Base-by-base conservation (phyloP, 2,797 vertebrate genomes). In the Perdix hodgsoniae region DNA sequence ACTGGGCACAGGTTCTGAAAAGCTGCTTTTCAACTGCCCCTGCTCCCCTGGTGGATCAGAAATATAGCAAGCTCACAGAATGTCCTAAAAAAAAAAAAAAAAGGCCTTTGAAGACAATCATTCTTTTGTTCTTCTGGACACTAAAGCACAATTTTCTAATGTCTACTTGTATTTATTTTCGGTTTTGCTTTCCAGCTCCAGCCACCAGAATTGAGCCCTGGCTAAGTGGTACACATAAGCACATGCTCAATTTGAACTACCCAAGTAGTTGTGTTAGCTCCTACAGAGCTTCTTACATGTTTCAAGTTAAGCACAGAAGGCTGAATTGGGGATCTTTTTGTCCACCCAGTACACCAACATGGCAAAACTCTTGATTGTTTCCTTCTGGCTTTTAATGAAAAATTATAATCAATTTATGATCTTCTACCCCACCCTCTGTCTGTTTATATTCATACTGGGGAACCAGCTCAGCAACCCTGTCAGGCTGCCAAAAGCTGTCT, bases 31-130 rank as follows among this genome's bases (percentile, higher is more conserved):
- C 96, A 96, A 96, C 86, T 83, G 77, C 82, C 54, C 64, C 88
- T 77, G 71, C 52, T 95, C 71, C 77, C 80, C 44, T 0, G 10
- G 64, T 91, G 96, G 91, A 83, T 97, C 93, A 95, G 97, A 97
- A 98, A 97, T 93, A 95, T 97, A 96, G 89, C 97, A 97, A 96
- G 91, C 94, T 95, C 84, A 76, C 90, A 93, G 81, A 91, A 92
- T 88, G 60, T 86, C 92, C 96, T 26, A 5, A 94, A 94, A 93
- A 82, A 65, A 26, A 42, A 42, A 5, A 94, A 94, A 93, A 81
- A 65, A 50, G 3, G 3, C 67, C 7, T 81, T 82, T 61, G 79
- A 26, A 94, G 72, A 97, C 96, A 97, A 88, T 96, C 86, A 42
- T 35, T 72, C 89, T 94, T 91, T 97, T 97, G 97, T 97, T 96